Evolutionary conservation across 2,113 vertebrate genomes (phyloP), one percentile per base, ranked within the genome.

Genomic region (Pachypanchax playfairii): DNA sequence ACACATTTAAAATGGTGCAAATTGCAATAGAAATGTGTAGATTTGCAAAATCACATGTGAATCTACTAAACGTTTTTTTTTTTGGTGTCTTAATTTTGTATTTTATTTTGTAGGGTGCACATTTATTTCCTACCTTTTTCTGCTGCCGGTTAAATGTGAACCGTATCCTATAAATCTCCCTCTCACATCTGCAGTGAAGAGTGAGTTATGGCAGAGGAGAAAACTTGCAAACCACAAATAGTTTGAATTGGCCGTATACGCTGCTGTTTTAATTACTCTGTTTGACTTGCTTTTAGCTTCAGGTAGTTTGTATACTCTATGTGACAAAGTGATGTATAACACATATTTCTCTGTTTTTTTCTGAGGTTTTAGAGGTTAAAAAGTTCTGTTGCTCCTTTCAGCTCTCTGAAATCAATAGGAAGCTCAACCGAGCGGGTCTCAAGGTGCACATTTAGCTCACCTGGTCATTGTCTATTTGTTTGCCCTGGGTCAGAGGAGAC

Each of bases 401-500:
- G 28, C 18, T n/a, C 62, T 68, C 39, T 73, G n/a, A 55, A 53
- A 67, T 39, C 20, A 21, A 28, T 49, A 25, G 59, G 50, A 24
- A 43, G 12, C 44, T 33, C 2, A 18, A 26, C 49, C 39, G 62
- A 54, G 63, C 59, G 18, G 53, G 43, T 41, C 35, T 56, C 11
- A 47, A 43, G 58, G 46, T 59, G 73, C 52, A 64, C 70, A 17
- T 64, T 72, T 56, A 38, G 38, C 44, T 83, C 73, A 82, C 79
- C 78, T 89, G 83, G 60, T 57, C 69, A 76, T 84, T 85, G 79
- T 81, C 36, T 65, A 65, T 75, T 25, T 83, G 84, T 76, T 83
- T 84, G 82, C 67, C 63, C 48, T 11, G 53, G 82, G 73, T 86
- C 85, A 83, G 55, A 20, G 66, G 57, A 82, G 61, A 88, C 77